Evolutionary conservation across 2,797 vertebrate genomes (phyloP), one percentile per base, ranked within the genome.

Genomic region (Leuciscus waleckii): DNA sequence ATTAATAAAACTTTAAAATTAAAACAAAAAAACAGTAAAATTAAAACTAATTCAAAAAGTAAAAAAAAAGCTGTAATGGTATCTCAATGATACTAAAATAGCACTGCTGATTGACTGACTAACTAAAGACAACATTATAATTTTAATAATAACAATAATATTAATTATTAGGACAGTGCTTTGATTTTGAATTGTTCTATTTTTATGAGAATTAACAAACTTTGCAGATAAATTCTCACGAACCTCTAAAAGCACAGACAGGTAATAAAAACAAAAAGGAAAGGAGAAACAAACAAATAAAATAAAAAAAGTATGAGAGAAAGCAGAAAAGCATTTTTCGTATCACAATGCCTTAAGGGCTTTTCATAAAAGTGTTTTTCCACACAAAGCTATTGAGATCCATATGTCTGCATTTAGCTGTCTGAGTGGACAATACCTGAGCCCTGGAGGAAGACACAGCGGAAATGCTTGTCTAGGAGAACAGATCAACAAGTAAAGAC

Each of bases 401-500:
- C 86, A 85, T 85, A 84, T 76, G 85, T 83, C 80, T 85, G 75
- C 21, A 79, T 87, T 87, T 76, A 87, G 56, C 54, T 58, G 32
- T 82, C 73, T 83, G 65, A 81, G 63, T 54, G 61, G 77, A 75
- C 49, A 81, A 69, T 39, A 32, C 56, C 81, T 71, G 74, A 56
- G 43, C 63, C 77, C 78, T 65, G 26, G 78, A 78, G 70, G 37
- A 77, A 86, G 75, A 82, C 65, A 58, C 69, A 54, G 69, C 82
- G 37, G 41, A 56, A 78, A 41, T 35, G 51, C 61, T 80, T 79
- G 82, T 61, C 43, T 51, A 65, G 77, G 23, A 56, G 82, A 71
- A 56, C 74, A 77, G 26, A 85, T 84, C 63, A 69, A 83, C 79
- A 82, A 69, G 79, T 73, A 32, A 43, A 81, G 46, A 19, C 17